These are phyloP conservation scores for Cotesia typhae DNA, from an alignment of 1,140 invertebrate species.

Conservation along the genomic window DNA sequence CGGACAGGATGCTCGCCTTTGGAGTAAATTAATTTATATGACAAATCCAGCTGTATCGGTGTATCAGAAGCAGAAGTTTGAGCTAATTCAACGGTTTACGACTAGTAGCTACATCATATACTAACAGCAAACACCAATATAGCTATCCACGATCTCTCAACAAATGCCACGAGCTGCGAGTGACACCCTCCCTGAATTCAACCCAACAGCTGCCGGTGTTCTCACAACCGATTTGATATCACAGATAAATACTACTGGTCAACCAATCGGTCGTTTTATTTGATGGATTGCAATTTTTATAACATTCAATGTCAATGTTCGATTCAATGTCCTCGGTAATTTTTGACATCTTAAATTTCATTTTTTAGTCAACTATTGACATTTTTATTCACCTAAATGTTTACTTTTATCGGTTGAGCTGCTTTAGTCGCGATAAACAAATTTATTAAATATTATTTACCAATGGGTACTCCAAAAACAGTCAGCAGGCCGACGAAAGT, in stretches of 20 bases:
- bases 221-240: slow-evolving; percentile 21
- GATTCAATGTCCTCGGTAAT: no score
- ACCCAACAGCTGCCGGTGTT: slow-evolving; percentile 23
- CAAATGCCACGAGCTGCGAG: slow-evolving; percentile 33
- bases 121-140: slow-evolving; percentile 25
- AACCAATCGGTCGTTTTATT: slow-evolving; percentile 1
- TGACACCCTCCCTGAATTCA: slow-evolving; percentile 17
- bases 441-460: neutral
- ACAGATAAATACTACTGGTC: neutral
- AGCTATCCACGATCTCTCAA: slow-evolving; percentile 19
- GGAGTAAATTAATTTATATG: slow-evolving; percentile 56
- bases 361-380: no score
- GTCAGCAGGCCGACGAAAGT: slow-evolving; percentile 53
- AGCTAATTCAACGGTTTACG: slow-evolving; percentile 34
- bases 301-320: no score
- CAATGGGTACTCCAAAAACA: slow-evolving; percentile 25
- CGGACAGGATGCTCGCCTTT: slow-evolving; percentile 14
- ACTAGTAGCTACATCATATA: slow-evolving; percentile 21
- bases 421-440: no score
- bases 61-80: slow-evolving; percentile 57
- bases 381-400: no score
- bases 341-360: no score
- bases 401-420: neutral
- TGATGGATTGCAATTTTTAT: slow-evolving; percentile 16
- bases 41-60: slow-evolving; percentile 53